phyloP scores from a whole-genome alignment of 2,888 invertebrate species.

The Atethmia centrago region DNA sequence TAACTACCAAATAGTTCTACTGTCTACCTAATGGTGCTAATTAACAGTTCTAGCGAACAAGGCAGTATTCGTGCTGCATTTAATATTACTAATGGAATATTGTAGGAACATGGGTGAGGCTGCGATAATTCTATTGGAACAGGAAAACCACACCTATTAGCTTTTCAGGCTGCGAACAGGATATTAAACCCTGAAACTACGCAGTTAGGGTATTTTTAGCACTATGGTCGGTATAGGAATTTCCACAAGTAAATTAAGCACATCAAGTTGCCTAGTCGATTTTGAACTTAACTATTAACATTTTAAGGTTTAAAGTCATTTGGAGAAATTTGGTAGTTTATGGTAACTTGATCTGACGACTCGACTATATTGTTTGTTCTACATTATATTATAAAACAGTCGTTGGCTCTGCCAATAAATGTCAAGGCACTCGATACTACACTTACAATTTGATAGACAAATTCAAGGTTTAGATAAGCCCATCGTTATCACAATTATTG shows the following conservation, averaged over 20 bases:
- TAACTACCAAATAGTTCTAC: constrained; percentile 17
- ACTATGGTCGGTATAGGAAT: not conserved
- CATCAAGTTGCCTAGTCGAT: too few species aligned
- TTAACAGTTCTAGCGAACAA: constrained; percentile 50
- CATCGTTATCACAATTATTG: constrained; percentile 27
- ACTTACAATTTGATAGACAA: constrained; percentile 39
- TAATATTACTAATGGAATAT: constrained; percentile 69
- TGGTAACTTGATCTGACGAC: too few species aligned
- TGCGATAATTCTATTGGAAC: constrained; percentile 51
- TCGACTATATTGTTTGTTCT: not conserved
- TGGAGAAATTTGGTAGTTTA: too few species aligned
- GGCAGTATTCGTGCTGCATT: constrained; percentile 59
- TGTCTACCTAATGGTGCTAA: constrained; percentile 46
- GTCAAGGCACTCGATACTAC: constrained; percentile 14
- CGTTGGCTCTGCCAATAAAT: constrained; percentile 9
- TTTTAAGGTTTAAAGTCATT: too few species aligned
- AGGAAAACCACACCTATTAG: constrained; percentile 64
- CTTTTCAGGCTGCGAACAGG: constrained; percentile 54
- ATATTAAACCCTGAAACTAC: constrained; percentile 44
- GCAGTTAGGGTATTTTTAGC: constrained; percentile 45
- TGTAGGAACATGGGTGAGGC: constrained; percentile 61
- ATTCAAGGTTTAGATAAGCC: constrained; percentile 41
- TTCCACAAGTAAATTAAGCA: constrained; percentile 12
- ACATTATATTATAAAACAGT: not conserved
- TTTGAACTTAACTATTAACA: too few species aligned